These are phyloP conservation scores for Urechis unicinctus DNA, from an alignment of 2,888 invertebrate species.

Conservation along the genomic window DNA sequence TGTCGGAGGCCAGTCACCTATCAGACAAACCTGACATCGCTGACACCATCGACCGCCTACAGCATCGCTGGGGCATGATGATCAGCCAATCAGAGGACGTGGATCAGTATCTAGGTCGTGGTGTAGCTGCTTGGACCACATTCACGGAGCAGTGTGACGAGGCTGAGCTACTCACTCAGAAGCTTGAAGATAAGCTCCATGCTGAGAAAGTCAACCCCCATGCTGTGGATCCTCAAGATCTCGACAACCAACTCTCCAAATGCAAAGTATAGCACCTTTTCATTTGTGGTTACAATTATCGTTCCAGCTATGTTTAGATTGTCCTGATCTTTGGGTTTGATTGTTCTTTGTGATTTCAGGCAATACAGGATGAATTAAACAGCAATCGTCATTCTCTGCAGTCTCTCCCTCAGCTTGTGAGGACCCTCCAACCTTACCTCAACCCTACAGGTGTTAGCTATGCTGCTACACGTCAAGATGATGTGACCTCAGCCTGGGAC, in stretches of 20 bases:
- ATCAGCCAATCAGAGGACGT: constrained; percentile 31
- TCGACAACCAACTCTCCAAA: constrained; percentile 10
- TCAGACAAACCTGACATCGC: constrained; percentile 41
- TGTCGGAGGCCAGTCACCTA: constrained; percentile 39
- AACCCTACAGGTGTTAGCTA: constrained; percentile 31
- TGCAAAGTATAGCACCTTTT: not conserved
- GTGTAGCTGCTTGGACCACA: constrained; percentile 36
- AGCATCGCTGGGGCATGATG: constrained; percentile 38
- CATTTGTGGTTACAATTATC: too few relatives aligned
- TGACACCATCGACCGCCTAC: constrained; percentile 32
- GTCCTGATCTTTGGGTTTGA: too few relatives aligned
- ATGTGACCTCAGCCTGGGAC: constrained; percentile 75
- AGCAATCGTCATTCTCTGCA: constrained; percentile 27
- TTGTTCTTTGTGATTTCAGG: constrained; percentile 6
- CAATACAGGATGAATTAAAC: constrained; percentile 10
- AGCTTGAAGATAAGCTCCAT: constrained; percentile 25
- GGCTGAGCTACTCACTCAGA: constrained; percentile 33
- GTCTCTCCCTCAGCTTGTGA: constrained; percentile 31
- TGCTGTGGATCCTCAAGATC: constrained; percentile 35
- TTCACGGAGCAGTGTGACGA: constrained; percentile 32
- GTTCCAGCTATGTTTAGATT: too few relatives aligned
- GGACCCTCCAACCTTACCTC: constrained; percentile 34
- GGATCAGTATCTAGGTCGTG: constrained; percentile 34
- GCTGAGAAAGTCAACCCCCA: constrained; percentile 32
- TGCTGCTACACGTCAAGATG: constrained; percentile 67